Evolutionary conservation across 2,888 invertebrate genomes (phyloP).

Genomic region (Amiota communis): DNA sequence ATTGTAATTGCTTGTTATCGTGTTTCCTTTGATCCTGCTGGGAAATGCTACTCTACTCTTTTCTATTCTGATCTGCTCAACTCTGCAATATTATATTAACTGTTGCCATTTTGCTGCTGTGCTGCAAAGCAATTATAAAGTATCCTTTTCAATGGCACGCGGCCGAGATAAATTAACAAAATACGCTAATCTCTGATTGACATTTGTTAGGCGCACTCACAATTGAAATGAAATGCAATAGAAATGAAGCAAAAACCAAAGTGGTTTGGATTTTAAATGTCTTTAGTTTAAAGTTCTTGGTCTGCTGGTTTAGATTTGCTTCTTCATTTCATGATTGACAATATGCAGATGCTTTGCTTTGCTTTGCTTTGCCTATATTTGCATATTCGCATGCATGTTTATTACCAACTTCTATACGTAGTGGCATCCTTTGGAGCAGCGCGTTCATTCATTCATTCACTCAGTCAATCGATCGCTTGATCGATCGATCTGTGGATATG

Average conservation of each 20-base stretch:
- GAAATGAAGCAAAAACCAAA: background rate
- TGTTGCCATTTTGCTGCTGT: constrained; percentile 15
- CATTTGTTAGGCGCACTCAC: constrained; percentile 8
- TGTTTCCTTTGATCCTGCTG: constrained; percentile 46
- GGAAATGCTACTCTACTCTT: constrained; percentile 33
- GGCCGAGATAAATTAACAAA: constrained; percentile 64
- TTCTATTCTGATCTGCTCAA: background rate
- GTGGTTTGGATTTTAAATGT: background rate
- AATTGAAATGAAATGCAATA: background rate
- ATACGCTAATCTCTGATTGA: constrained; percentile 36
- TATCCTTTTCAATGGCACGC: constrained; percentile 49
- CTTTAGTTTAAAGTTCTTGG: background rate
- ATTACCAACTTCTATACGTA: background rate
- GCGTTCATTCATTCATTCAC: background rate
- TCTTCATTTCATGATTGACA: too few relatives aligned
- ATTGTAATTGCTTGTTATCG: constrained; percentile 68
- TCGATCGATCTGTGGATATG: constrained; percentile 8
- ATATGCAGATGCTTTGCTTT: constrained; percentile 10
- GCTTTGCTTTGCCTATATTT: constrained; percentile 4
- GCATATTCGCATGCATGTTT: constrained; percentile 22
- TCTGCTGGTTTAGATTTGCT: too few relatives aligned
- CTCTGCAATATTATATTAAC: background rate
- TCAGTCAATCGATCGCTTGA: background rate
- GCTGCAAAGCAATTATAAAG: constrained; percentile 46
- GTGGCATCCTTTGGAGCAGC: constrained; percentile 11